phyloP scores from a whole-genome alignment of 2,113 vertebrate species.

The Mirza zaza region DNA sequence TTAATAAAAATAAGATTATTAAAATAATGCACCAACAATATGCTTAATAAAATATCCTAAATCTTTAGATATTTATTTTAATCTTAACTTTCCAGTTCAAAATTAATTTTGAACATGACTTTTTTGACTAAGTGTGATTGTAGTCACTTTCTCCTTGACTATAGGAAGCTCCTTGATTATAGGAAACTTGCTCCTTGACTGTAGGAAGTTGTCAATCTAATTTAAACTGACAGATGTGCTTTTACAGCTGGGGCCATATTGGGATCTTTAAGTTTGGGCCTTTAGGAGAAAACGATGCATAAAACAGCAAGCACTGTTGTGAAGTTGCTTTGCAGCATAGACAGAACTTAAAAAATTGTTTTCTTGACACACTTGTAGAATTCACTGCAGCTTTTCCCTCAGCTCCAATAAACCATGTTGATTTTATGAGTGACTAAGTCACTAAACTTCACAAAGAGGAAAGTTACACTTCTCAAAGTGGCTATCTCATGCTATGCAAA shows the following conservation, averaged over 20 bases:
- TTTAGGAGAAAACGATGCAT: conserved; percentile 62
- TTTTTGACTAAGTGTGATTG: conserved; percentile 68
- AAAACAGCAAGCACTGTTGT: conserved; percentile 70
- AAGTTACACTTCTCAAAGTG: neutral
- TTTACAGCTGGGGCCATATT: conserved; percentile 77
- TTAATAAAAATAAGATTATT: neutral
- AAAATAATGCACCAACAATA: neutral
- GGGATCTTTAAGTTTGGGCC: conserved; percentile 59
- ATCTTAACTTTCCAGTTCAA: conserved; percentile 56
- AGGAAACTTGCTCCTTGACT: conserved; percentile 72
- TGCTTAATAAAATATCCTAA: neutral
- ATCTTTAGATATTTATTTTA: neutral
- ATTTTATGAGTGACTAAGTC: conserved; percentile 8
- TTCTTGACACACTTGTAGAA: conserved; percentile 51
- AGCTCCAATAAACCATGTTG: neutral
- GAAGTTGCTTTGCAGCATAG: neutral
- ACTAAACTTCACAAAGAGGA: neutral
- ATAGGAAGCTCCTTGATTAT: conserved; percentile 61
- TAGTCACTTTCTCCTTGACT: conserved; percentile 68
- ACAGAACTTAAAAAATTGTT: neutral
- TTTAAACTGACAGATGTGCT: conserved; percentile 78
- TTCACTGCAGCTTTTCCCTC: neutral
- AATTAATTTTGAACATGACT: conserved; percentile 28
- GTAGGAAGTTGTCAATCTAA: conserved; percentile 81
- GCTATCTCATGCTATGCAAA: neutral